Base-by-base conservation (phyloP, 2,888 invertebrate genomes). In the Orthosia gracilis region DNA sequence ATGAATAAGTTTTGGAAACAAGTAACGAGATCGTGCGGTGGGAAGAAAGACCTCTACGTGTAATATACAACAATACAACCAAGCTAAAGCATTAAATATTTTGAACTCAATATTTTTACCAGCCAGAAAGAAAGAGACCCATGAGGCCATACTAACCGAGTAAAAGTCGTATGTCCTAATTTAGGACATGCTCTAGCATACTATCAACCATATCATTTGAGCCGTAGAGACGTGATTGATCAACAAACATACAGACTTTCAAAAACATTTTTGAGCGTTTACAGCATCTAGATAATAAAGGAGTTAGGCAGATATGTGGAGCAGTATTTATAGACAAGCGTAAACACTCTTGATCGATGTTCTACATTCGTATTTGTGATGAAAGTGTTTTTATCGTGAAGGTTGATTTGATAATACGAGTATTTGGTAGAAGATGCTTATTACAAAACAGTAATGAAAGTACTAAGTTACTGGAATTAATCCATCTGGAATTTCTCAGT, bases 291-390 rank as follows among this genome's bases (percentile, higher is more conserved):
- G 12, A 17, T 15, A 11, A 58, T 73, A 55, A 65, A 45, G 18
- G 45, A 57, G 62, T 47, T 52, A 18, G 5, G 12, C 68, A 55
- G 61, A 55, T 21, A 68, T 69, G 54, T 45, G 31, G 62, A 76
- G 26, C 69, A 62, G 76, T 76, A 76, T 69, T 69, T 52, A 62
- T 76, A 76, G 69, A 45, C 62, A 55, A 69, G 62, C 55, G 69
- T 76, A 76, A 76, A 76, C 69, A 76, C 21, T 69, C 54, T 62
- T 62, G 76, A 62, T 62, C 7, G 55, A 69, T 69, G 69, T 21
- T 68, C 49, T 47, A 40, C 18, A 61, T 76, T 55, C 69, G 50
- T 54, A 55, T 26, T 59, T 50, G 26, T 11, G 40, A 21, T 76
- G 21, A 55, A 31, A 54, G 17, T 69, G 18, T 62, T 69, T n/a